phyloP scores from a whole-genome alignment of 2,888 invertebrate species.

The Lysandra coridon region DNA sequence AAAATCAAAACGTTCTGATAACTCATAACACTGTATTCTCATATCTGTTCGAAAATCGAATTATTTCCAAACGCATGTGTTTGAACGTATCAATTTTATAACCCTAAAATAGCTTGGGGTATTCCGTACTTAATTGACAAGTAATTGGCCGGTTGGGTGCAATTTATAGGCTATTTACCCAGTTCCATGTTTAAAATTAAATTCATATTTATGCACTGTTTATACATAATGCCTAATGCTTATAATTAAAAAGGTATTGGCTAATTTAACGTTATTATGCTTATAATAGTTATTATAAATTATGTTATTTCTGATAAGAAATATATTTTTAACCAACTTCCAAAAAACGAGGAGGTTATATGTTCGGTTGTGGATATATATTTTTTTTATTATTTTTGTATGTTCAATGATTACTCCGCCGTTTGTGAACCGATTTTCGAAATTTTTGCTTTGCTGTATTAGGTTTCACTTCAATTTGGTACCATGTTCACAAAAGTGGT shows the following conservation, averaged over 20 bases:
- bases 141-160: constrained; percentile 27
- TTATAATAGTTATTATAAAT: background rate
- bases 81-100: constrained; percentile 19
- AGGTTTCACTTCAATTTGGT: too few species aligned
- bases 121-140: constrained; percentile 28
- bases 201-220: constrained; percentile 26
- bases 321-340: background rate
- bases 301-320: background rate
- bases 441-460: too few species aligned
- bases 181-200: constrained; percentile 20
- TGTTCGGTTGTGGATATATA: too few species aligned
- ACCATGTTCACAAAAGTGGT: too few species aligned
- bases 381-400: too few species aligned
- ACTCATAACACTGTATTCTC: background rate
- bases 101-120: constrained; percentile 20
- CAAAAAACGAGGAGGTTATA: too few species aligned
- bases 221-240: constrained; percentile 6
- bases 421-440: too few species aligned
- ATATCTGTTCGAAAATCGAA: constrained; percentile 20
- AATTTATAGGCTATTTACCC: constrained; percentile 23
- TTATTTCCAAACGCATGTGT: constrained; percentile 9
- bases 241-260: background rate
- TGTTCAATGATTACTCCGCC: too few species aligned
- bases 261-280: background rate
- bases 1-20: constrained; percentile 5